Conservation (phyloP, 2,888 invertebrate species). For the Eilema depressum region DNA sequence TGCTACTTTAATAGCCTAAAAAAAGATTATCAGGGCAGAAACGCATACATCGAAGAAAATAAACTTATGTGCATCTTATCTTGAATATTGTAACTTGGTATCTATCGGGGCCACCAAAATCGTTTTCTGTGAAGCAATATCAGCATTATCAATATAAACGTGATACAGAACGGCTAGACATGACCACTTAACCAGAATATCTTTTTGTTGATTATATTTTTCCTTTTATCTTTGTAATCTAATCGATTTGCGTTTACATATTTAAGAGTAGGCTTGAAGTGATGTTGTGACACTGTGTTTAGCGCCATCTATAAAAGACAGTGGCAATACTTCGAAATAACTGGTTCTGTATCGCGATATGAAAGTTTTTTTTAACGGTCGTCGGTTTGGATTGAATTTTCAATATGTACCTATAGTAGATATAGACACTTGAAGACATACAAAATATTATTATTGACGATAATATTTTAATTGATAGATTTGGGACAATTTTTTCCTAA, state of each 20-base stretch:
- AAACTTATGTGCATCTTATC: constrained; percentile 54
- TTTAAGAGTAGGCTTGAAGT: constrained; percentile 5
- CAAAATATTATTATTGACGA: too few relatives aligned
- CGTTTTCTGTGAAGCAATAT: constrained; percentile 67
- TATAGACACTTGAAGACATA: too few relatives aligned
- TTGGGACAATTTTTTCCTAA: too few relatives aligned
- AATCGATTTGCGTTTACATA: constrained; percentile 7
- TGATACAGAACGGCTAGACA: constrained; percentile 43
- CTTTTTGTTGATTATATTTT: constrained; percentile 28
- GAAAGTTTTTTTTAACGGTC: neutral
- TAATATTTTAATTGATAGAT: too few relatives aligned
- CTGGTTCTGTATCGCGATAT: neutral
- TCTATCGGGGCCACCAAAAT: constrained; percentile 73
- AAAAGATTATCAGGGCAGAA: neutral
- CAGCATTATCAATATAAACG: constrained; percentile 63
- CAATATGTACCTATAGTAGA: too few relatives aligned
- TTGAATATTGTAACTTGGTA: constrained; percentile 50
- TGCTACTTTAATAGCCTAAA: neutral
- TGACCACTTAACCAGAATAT: constrained; percentile 55
- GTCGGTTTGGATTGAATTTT: neutral
- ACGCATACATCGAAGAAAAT: constrained; percentile 9
- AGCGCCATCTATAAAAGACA: neutral
- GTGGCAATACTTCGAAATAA: neutral
- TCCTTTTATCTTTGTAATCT: constrained; percentile 30
- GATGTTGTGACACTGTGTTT: neutral